Base-by-base conservation (phyloP, 2,113 vertebrate species). In the Ia io region DNA sequence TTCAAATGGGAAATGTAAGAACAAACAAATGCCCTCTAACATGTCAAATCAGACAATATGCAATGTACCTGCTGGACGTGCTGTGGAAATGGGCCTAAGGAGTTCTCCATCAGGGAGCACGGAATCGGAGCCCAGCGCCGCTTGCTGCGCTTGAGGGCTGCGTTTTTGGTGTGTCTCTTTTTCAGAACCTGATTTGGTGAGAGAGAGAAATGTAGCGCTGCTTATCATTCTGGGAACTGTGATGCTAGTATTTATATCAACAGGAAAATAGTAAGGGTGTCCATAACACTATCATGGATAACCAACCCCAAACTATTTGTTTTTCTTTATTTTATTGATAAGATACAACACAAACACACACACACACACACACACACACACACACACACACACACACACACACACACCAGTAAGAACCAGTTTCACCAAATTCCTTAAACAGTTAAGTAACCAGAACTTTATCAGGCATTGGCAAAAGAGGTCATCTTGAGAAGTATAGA, bases 71-170 rank as follows among this genome's bases (percentile, higher is more conserved):
- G 97, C 13, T 99, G 99, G 5, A 99, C 44, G 0, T 97, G 78
- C 42, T 98, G 97, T 23, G 99, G 99, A 82, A 98, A 99, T 32
- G 98, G 97, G 12, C 98, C 98, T 0, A 3, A 0, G 0, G 97
- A 97, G 73, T 99, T 99, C 96, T 99, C 99, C 49, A 97, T 35
- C 56, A 99, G 83, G 17, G 95, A 97, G 1, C 99, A 98, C 0
- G 99, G 99, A 59, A 99, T 98, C 37, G 99, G 99, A 4, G 98
- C 98, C 99, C 99, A 99, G 14, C 98, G 98, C 96, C 99, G 99
- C 96, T 99, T 99, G 87, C 97, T 98, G 94, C 98, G 97, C 79
- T 90, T 98, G 40, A 98, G 98, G 53, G 98, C 4, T 20, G 84
- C 56, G 1, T 98, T 98, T 95, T 98, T 97, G 40, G 85, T 3